Base-by-base conservation (phyloP, 1,140 invertebrate genomes). In the Platorchestia sp. region DNA sequence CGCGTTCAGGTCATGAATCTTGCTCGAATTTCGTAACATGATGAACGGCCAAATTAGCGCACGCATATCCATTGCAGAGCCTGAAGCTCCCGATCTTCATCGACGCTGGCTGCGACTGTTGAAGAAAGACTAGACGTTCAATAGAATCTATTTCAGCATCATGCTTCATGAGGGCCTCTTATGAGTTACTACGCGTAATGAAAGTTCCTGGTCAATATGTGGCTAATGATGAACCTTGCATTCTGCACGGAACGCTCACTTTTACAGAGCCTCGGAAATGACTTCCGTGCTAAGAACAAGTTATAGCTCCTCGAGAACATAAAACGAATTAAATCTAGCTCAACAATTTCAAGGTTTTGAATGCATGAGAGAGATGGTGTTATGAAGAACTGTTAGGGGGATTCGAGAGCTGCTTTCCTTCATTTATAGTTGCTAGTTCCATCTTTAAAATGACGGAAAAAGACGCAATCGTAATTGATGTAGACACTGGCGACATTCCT, bases 11-110 rank as follows among this genome's bases (percentile, higher is more conserved):
- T 93, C 91, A 93, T 93, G 91, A 93, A 93, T 93, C 91, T 93
- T 93, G 43, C 91, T 93, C 45, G 91, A 93, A 93, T 93, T 93
- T 93, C 91, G 91, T 45, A 45, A 45, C 45, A 93, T 93, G 91
- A 93, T 93, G 91, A 40, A 93, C 40, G 44, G n/a, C 3, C 91
- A 93, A 93, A 93, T 93, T 93, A 93, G 43, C 43, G 91, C 91
- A n/a, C 91, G 45, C 36, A 93, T 47, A 47, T 14, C 91, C 91
- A 93, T 45, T 93, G 41, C 87, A 41, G 87, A 14, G 41, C 87
- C 0, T 44, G 41, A 89, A 27, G n/a, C 86, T 14, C 41, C 5
- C 43, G 36, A 89, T 42, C 87, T 44, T 89, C n/a, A 89, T 89
- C 87, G 87, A 89, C 41, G 41, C 27, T 75, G 27, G 27, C 59